phyloP scores from a whole-genome alignment of 2,888 invertebrate genomes.

The Nephrotoma appendiculata region DNA sequence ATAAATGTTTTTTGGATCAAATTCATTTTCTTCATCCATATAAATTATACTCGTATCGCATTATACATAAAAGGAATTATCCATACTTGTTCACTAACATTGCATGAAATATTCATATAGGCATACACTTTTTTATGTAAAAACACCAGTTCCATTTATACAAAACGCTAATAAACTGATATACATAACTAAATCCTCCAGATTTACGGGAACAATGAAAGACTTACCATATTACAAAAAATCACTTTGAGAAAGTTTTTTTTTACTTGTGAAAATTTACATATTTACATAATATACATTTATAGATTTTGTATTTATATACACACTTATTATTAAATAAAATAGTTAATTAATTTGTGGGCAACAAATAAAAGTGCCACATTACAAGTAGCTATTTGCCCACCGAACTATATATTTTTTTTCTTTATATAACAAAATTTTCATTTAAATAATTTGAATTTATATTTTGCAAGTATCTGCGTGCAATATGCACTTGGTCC shows the following conservation, averaged over 20 bases:
- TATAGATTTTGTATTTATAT: background rate
- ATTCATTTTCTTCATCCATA: too few relatives aligned
- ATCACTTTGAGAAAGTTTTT: background rate
- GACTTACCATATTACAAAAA: background rate
- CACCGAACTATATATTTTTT: background rate
- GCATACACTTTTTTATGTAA: background rate
- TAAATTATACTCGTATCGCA: background rate
- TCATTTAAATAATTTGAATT: too few relatives aligned
- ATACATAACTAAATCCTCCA: background rate
- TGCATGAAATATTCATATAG: background rate
- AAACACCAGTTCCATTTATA: background rate
- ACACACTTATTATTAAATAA: background rate
- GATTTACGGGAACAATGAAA: background rate
- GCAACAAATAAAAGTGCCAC: background rate
- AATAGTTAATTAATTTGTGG: background rate
- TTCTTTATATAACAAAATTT: background rate
- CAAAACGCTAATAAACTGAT: background rate
- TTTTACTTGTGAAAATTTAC: background rate
- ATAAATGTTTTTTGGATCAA: background rate
- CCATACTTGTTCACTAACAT: background rate
- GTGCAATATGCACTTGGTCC: too few relatives aligned
- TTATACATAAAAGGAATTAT: background rate
- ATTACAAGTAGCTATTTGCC: background rate
- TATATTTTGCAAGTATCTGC: too few relatives aligned
- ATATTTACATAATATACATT: background rate